Base-by-base conservation (phyloP, 2,888 invertebrate species). In the Diploptera punctata region DNA sequence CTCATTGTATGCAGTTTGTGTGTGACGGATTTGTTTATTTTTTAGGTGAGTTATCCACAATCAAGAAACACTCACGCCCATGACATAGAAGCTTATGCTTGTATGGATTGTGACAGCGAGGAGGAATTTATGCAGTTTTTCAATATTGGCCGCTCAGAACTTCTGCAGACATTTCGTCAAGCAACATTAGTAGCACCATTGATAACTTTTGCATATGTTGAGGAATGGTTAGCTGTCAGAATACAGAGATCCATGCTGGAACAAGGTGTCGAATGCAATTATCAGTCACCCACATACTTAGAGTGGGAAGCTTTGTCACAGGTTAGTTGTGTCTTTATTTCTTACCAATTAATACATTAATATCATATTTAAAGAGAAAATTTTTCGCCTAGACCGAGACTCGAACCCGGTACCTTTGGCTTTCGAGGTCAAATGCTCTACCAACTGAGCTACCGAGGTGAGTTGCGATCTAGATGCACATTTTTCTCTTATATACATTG, bases 91-190 rank as follows among this genome's bases (percentile, higher is more conserved):
- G 85, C 88, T 0, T 96, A 93, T 81, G 91, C 93, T 0, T 89
- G 91, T 67, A 84, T 93, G 77, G 97, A 97, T 81, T 96, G 94
- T 82, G 97, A 97, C 81, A 91, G 93, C 67, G 97, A 97, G 80
- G 95, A 96, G 80, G 97, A 97, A 78, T 97, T 95, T 80, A 89
- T 89, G 10, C 85, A 89, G n/a, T 95, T 93, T 83, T 94, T 93
- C 81, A 90, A 90, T 80, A 89, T 95, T 52, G 91, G 91, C 78
- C 88, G 95, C 73, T 91, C 91, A 5, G 95, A 95, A 81, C 87
- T 94, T 74, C 84, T 94, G 24, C 95, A 95, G 78, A 91, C 92
- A 76, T 77, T 79, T 79, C 90, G 95, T 68, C 89, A 91, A 80
- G 91, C 93, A 0, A 95, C 96, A 69, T 85, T 91, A 75, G 90